Evolutionary conservation across 2,113 vertebrate genomes (phyloP).

Genomic region (Melanocharis versteri): DNA sequence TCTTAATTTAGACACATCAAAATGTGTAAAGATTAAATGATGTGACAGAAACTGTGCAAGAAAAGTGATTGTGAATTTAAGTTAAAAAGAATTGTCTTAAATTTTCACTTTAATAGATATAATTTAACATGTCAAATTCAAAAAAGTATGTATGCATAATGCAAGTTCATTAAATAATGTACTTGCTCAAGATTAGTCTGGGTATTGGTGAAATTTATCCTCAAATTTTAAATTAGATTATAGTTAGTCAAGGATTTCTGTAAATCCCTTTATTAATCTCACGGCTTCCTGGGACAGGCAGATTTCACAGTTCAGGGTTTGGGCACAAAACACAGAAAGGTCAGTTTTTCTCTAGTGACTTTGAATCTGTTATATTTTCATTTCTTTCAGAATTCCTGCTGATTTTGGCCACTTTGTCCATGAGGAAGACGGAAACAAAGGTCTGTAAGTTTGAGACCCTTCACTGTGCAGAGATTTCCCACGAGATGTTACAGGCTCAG

Average conservation of each 20-base stretch:
- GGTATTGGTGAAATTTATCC: neutral
- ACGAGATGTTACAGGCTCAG: neutral
- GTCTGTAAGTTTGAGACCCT: neutral
- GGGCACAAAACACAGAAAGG: neutral
- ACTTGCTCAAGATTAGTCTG: neutral
- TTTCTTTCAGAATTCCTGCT: neutral
- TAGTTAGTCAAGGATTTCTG: neutral
- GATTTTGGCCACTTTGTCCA: rapidly evolving
- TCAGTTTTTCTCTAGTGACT: neutral
- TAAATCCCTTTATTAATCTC: neutral
- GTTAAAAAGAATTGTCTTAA: neutral
- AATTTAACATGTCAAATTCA: neutral
- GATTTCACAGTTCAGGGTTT: neutral
- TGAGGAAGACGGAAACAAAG: neutral
- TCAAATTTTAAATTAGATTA: neutral
- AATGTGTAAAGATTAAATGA: neutral
- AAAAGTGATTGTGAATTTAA: neutral
- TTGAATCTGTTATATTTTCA: neutral
- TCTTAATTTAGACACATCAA: neutral
- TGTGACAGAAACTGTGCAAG: neutral
- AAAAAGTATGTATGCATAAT: neutral
- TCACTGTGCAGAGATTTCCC: neutral
- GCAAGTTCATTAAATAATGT: neutral
- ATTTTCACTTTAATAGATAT: neutral
- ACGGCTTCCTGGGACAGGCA: neutral